Evolutionary conservation across 2,113 vertebrate species (phyloP).

Genomic region (Diglossa brunneiventris): DNA sequence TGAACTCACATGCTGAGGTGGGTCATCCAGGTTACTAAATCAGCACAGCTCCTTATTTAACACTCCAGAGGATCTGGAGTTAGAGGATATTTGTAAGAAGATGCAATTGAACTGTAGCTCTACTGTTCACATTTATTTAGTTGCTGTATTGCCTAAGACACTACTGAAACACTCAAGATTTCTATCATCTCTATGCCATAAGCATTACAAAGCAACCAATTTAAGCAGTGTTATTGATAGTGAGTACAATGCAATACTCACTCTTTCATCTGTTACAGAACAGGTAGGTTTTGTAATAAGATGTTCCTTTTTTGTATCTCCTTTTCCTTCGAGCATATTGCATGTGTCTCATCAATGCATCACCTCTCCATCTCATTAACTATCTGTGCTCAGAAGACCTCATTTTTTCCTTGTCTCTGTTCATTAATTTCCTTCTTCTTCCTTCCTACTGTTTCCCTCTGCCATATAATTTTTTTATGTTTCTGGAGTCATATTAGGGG

Average conservation of each 20-base stretch:
- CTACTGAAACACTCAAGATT: background rate
- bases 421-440: background rate
- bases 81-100: background rate
- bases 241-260: background rate
- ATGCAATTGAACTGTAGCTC: background rate
- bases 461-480: background rate
- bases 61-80: background rate
- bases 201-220: background rate
- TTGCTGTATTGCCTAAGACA: background rate
- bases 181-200: background rate
- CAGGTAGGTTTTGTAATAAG: background rate
- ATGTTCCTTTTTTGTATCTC: background rate
- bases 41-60: background rate
- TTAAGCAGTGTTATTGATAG: background rate
- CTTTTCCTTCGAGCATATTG: background rate
- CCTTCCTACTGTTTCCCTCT: background rate
- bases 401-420: background rate
- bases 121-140: background rate
- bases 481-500: background rate
- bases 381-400: background rate
- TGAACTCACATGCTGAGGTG: background rate
- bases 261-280: background rate
- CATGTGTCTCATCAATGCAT: background rate
- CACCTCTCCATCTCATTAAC: background rate
- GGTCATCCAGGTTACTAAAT: background rate